Evolutionary conservation across 2,797 vertebrate genomes (phyloP), one percentile per base, ranked within the genome.

Genomic region (Phyllotis vaccarum): DNA sequence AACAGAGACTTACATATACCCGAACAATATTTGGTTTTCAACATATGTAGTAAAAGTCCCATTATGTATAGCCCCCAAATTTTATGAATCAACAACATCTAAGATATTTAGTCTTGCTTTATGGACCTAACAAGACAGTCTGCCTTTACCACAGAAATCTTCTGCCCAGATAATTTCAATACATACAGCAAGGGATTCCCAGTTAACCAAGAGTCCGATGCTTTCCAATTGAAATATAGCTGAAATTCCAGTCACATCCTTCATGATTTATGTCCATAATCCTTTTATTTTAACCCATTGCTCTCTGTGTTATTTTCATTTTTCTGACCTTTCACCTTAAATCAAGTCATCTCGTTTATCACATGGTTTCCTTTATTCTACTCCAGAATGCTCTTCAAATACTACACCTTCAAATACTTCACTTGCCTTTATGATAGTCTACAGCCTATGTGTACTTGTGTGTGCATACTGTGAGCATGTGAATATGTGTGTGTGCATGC

Each of bases 271-370:
- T 91, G 90, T 87, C 56, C 31, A 43, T 13, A 31, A 89, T n/a
- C 46, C 21, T 3, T 87, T 40, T 58, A 34, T 37, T 93, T 40
- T 34, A 80, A 46, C 43, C 96, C 62, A 64, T 66, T n/a, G 17
- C 6, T 79, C 21, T 7, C 43, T 96, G 24, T 13, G 68, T 88
- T 82, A 56, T 70, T 93, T 82, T 64, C 9, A 66, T 92, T 80
- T 95, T 72, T 96, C 37, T 76, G 43, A 7, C 13, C 87, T 95
- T 94, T 92, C 21, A 58, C 8, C 34, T 79, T 91, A 22, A 62
- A 31, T 86, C 49, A 93, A 62, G 17, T 21, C 54, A 75, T 95
- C 86, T 31, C n/a, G 27, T 49, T 72, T 80, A 82, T 86, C 22
- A 91, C 95, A 52, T 24, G 27, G 1, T 70, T 88, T 46, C 62